Base-by-base conservation (phyloP, 2,888 invertebrate species). In the Apamea epomidion region DNA sequence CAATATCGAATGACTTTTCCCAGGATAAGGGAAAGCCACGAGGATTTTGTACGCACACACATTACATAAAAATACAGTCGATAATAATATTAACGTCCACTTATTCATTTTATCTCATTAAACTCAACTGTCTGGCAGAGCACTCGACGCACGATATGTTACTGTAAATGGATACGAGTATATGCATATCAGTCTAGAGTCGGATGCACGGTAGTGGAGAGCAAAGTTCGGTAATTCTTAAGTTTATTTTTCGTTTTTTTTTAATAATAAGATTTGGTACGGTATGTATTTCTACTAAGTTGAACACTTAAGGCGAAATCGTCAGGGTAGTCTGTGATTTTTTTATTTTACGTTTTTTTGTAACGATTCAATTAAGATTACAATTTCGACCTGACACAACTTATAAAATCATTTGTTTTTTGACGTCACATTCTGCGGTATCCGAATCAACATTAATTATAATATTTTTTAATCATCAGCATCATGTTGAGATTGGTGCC, bases 21-120 rank as follows among this genome's bases (percentile, higher is more conserved):
- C 90, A 0, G 92, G 91, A 51, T 90, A 83, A 0, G 93, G 91
- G 29, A 93, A 93, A 29, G 91, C 89, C 29, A 92, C 88, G 14
- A 93, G 85, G 42, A 93, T 88, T 82, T 91, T 93, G 60, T 89
- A 91, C 12, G 88, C 87, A 67, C 73, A 79, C 29, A 83, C 87
- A 89, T 84, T 62, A 32, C 72, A 83, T 45, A 89, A 29, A 83
- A 74, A 69, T 69, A 89, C 29, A 74, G 45, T n/a, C 8, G 29
- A 75, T 51, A 88, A 54, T 6, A 87, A 67, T 54, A 89, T 51
- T 16, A 82, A 32, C 14, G 54, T 80, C 78, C 81, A 86, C 48
- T 82, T 81, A 72, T 88, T 76, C 88, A 88, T 88, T 77, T 67
- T 85, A 7, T 25, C 7, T 25, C n/a, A 45, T 42, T 60, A 29